Evolutionary conservation across 2,888 invertebrate species (phyloP), one percentile per base, ranked within the genome.

Genomic region (Hedychridium roseum): DNA sequence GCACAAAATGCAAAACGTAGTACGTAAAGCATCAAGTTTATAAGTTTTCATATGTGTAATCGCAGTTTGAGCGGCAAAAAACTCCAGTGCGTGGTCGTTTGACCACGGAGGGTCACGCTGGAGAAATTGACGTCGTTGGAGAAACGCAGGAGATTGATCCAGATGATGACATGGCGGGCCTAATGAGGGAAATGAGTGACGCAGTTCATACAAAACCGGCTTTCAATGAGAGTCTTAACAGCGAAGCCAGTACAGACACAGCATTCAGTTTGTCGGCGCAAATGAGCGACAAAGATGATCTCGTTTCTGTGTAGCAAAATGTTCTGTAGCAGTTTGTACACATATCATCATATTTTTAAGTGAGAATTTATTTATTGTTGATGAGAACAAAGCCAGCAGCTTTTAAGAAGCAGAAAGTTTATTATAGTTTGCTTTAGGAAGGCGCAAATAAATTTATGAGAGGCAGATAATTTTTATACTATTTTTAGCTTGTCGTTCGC

Each of bases 191-290:
- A 50, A 78, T 78, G 74, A 77, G 74, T 31, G 77, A 79, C 38
- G 68, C 66, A 3, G 63, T 66, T 6, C 57, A 68, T 3, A 71
- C 70, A 34, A 77, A 74, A 34, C 67, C 72, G 12, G 50, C 50
- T 16, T 71, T 74, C 21, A 76, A 75, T 32, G 79, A 79, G 37
- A 76, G 78, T 38, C 47, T 76, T 6, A 73, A 72, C 28, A 78
- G 78, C 45, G 79, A 79, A 56, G 71, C 77, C 3, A 79, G 78
- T 46, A 79, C 79, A 2, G 79, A 79, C 28, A 79, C 79, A n/a
- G 79, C 78, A 1, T 75, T 77, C 30, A 79, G 78, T 60, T 58
- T 78, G 15, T 72, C 72, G 2, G 76, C 76, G 2, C 77, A 78
- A 35, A 71, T 74, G 60, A 78, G 77, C 35, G 75, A 77, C 45